Evolutionary conservation across 2,113 vertebrate species (phyloP).

Genomic region (Phrynocephalus versicolor): DNA sequence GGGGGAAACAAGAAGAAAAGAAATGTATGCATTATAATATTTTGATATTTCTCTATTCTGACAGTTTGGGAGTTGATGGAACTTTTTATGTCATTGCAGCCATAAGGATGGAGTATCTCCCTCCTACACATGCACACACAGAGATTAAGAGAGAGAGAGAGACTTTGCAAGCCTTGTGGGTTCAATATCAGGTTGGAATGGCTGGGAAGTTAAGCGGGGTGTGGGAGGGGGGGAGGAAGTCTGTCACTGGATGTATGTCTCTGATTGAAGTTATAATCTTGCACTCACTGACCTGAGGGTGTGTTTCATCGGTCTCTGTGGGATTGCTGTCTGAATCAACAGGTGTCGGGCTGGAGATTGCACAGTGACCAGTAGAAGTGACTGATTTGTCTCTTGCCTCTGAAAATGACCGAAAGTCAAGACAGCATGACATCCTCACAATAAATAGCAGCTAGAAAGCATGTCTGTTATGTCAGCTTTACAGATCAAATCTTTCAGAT

Average conservation of each 20-base stretch:
- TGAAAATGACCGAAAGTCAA: neutral
- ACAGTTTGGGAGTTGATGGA: too few relatives aligned
- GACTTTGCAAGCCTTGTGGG: too few relatives aligned
- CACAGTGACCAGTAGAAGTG: neutral
- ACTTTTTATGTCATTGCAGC: too few relatives aligned
- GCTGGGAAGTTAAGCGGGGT: too few relatives aligned
- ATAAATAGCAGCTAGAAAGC: neutral
- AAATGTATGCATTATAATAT: neutral
- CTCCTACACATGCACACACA: too few relatives aligned
- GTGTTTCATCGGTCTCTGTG: neutral
- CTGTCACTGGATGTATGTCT: too few relatives aligned
- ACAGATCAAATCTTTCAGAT: neutral
- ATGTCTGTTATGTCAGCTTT: neutral
- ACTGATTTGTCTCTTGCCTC: neutral
- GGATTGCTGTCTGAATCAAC: neutral
- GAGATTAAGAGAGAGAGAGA: too few relatives aligned
- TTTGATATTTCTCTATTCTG: neutral
- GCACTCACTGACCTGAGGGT: too few relatives aligned
- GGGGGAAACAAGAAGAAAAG: rapidly evolving
- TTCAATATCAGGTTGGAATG: too few relatives aligned
- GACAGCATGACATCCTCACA: neutral
- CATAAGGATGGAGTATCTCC: too few relatives aligned
- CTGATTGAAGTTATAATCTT: too few relatives aligned
- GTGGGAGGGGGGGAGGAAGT: too few relatives aligned
- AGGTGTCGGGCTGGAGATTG: neutral